Evolutionary conservation across 23 tunicate genomes (phyloP), one percentile per base, ranked within the genome.

Genomic region (Botrylloides violaceus): DNA sequence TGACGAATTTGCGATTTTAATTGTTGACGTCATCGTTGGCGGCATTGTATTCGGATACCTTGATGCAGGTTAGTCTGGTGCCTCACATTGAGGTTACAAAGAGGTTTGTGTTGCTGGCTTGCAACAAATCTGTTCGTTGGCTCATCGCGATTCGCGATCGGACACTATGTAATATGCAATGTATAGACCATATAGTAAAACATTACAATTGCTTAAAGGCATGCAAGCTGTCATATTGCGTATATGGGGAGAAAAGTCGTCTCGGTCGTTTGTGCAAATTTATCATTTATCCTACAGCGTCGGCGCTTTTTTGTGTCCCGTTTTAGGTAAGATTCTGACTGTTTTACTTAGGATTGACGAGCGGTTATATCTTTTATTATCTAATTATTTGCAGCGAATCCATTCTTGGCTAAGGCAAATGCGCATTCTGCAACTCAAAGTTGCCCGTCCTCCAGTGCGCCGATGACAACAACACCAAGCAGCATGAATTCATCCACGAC

Each of bases 231-330:
- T 68, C 23, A 68, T 68, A 65, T 76, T 90, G 18, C 71, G 83
- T 21, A 49, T 90, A 24, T 90, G 97, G 97, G 91, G 90, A 3
- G 97, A 90, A 61, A 83, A 83, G 49, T 71, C 62, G 20, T 90
- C 97, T 6, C 64, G 97, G 28, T 75, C 91, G 7, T 65, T 78
- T 37, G 66, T 90, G 25, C 97, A 90, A 63, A 70, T 87, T 18
- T 90, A 71, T 70, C 97, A 90, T 61, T 90, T 90, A 34, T 36
- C 75, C 12, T 90, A 84, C 71, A 75, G 97, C 49, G 81, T 90
- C 39, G 97, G 97, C 0, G 97, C 97, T 20, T 76, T 90, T 22
- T 57, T 83, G 5, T 88, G 84, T 2, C 97, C 97, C 5, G 53
- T 90, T 7, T 49, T 90, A 24, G 85, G 97, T 90, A 58, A 75